phyloP scores from a whole-genome alignment of 2,113 vertebrate species.

The Sterna hirundo region DNA sequence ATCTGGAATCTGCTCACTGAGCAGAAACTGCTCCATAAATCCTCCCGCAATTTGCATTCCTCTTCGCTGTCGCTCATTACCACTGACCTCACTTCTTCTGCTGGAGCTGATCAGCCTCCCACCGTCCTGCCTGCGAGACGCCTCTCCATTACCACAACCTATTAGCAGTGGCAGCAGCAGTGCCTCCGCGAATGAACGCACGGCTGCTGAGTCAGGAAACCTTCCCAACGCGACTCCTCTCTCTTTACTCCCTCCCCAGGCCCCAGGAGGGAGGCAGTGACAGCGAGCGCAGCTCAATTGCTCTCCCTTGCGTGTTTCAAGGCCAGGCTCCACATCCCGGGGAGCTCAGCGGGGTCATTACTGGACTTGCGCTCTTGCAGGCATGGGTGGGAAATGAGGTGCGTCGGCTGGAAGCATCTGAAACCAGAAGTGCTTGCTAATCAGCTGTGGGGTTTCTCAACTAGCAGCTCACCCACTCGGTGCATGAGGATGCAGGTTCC shows the following conservation, averaged over 20 bases:
- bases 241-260: not conserved
- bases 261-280: not conserved
- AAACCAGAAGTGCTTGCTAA: not conserved
- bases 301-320: not conserved
- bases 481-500: not conserved
- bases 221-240: not conserved
- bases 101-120: slow-evolving; percentile 43
- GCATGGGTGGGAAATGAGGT: not conserved
- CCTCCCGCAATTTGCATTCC: slow-evolving; percentile 74
- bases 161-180: slow-evolving; percentile 32
- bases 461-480: not conserved
- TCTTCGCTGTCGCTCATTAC: slow-evolving; percentile 63
- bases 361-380: not conserved
- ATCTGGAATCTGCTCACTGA: slow-evolving; percentile 75
- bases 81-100: slow-evolving; percentile 66
- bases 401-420: not conserved
- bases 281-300: not conserved
- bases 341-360: not conserved
- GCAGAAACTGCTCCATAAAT: slow-evolving; percentile 79
- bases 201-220: slow-evolving; percentile 50
- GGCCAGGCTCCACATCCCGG: not conserved
- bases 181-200: not conserved
- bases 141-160: slow-evolving; percentile 45
- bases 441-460: not conserved
- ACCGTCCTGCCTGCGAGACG: not conserved